Conservation (phyloP, 2,113 vertebrate species). For the Mormyrus iriodes region DNA sequence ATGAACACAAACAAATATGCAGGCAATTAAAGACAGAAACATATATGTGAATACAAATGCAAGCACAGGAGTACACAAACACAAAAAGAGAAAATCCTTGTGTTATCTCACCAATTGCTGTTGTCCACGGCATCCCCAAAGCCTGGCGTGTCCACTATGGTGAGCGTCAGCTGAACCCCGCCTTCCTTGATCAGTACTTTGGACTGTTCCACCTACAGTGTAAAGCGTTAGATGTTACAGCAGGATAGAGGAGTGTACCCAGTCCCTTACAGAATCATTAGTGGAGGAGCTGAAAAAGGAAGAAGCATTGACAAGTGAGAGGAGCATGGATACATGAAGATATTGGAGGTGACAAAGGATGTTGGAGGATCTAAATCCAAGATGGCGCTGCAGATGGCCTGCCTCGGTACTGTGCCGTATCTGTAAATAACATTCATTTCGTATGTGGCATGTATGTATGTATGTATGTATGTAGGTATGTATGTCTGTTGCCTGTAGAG, state of each 20-base stretch:
- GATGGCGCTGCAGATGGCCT: too few relatives aligned
- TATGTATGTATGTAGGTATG: too few relatives aligned
- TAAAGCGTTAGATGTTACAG: not conserved
- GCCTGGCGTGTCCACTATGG: not conserved
- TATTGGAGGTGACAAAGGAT: not conserved
- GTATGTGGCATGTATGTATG: too few relatives aligned
- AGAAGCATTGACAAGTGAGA: not conserved
- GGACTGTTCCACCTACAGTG: constrained; percentile 11
- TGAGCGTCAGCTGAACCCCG: not conserved
- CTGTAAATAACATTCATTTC: too few relatives aligned
- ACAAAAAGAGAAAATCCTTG: not conserved
- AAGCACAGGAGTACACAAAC: not conserved
- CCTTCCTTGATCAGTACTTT: constrained; percentile 14
- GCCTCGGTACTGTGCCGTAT: too few relatives aligned
- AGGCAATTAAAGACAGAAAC: not conserved
- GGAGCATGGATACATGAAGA: not conserved
- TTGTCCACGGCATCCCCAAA: not conserved
- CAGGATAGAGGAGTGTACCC: not conserved
- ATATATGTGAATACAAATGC: not conserved
- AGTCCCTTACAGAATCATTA: not conserved
- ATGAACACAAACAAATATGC: not conserved
- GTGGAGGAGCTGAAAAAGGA: not conserved
- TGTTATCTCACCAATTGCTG: not conserved
- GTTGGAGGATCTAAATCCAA: too few relatives aligned
- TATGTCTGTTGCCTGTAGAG: too few relatives aligned